Conservation (phyloP, 2,888 invertebrate species). For the Chromoteleia sp. region DNA sequence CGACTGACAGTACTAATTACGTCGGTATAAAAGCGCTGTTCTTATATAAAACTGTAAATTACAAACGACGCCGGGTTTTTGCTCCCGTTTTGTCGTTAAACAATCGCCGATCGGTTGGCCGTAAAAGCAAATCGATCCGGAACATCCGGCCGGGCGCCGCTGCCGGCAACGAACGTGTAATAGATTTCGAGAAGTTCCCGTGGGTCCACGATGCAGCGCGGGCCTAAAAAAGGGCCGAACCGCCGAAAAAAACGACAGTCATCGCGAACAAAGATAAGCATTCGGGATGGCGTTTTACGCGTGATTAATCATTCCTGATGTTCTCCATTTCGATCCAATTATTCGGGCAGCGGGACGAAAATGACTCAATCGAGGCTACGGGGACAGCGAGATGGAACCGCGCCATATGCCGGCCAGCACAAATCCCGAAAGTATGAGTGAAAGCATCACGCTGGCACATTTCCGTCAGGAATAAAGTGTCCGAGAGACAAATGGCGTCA, state of each 20-base stretch:
- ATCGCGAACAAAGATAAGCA: conserved; percentile 42
- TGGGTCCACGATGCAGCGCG: neutral
- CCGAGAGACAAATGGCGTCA: conserved; percentile 68
- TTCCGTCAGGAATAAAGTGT: conserved; percentile 69
- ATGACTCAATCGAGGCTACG: conserved; percentile 63
- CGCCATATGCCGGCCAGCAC: conserved; percentile 55
- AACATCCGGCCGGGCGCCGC: conserved; percentile 8
- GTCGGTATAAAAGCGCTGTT: conserved; percentile 12
- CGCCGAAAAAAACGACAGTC: conserved; percentile 32
- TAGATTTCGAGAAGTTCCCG: conserved; percentile 42
- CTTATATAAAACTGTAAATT: conserved; percentile 7
- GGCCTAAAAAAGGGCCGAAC: no score
- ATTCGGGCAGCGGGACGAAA: conserved; percentile 45
- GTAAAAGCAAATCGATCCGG: neutral
- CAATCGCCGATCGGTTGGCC: no score
- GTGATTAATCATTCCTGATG: conserved; percentile 58
- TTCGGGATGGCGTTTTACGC: conserved; percentile 38
- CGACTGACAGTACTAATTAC: conserved; percentile 56
- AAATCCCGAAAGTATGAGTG: conserved; percentile 61
- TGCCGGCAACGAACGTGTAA: conserved; percentile 52
- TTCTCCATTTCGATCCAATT: conserved; percentile 63
- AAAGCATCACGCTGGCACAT: conserved; percentile 61
- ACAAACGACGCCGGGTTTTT: no score
- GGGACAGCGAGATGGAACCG: conserved; percentile 38
- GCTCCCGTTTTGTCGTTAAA: conserved; percentile 11